phyloP scores from a whole-genome alignment of 37 sponge, comb jelly and placozoan genomes.

The Aplysina aerophoba region DNA sequence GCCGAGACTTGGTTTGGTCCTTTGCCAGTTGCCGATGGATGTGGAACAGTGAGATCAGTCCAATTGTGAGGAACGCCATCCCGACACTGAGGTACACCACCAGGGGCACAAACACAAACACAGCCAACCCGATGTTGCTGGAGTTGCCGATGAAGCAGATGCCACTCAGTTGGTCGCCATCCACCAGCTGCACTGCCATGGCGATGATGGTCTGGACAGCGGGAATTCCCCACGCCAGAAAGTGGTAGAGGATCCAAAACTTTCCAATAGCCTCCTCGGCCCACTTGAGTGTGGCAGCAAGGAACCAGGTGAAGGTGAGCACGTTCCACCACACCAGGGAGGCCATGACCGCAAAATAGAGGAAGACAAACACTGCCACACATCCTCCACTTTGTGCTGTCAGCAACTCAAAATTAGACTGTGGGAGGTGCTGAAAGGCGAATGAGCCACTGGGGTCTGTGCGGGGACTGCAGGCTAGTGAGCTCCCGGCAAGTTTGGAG shows the following conservation, averaged over 20 bases:
- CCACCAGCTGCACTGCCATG: slow-evolving; percentile 66
- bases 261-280: slow-evolving; percentile 89
- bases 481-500: slow-evolving; percentile 57
- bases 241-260: slow-evolving; percentile 82
- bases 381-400: slow-evolving; percentile 66
- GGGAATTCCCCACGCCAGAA: slow-evolving; percentile 84
- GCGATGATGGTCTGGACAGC: slow-evolving; percentile 67
- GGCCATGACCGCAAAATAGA: slow-evolving; percentile 86
- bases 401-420: slow-evolving; percentile 3
- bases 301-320: slow-evolving; percentile 92
- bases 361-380: slow-evolving; percentile 73
- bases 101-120: slow-evolving; percentile 81
- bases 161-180: slow-evolving; percentile 86
- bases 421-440: slow-evolving; percentile 74
- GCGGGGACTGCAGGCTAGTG: slow-evolving; percentile 55
- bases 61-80: slow-evolving; percentile 65
- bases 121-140: slow-evolving; percentile 58
- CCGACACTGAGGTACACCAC: slow-evolving; percentile 65
- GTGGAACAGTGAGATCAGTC: slow-evolving; percentile 70
- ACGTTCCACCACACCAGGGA: slow-evolving; percentile 85
- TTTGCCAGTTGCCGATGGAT: slow-evolving; percentile 57
- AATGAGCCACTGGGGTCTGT: neutral
- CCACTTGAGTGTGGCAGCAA: slow-evolving; percentile 95
- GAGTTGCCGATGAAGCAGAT: slow-evolving; percentile 76
- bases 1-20: slow-evolving; percentile 63